These are phyloP conservation scores for Machimus atricapillus DNA, from an alignment of 2,888 invertebrate genomes.

Conservation along the genomic window DNA sequence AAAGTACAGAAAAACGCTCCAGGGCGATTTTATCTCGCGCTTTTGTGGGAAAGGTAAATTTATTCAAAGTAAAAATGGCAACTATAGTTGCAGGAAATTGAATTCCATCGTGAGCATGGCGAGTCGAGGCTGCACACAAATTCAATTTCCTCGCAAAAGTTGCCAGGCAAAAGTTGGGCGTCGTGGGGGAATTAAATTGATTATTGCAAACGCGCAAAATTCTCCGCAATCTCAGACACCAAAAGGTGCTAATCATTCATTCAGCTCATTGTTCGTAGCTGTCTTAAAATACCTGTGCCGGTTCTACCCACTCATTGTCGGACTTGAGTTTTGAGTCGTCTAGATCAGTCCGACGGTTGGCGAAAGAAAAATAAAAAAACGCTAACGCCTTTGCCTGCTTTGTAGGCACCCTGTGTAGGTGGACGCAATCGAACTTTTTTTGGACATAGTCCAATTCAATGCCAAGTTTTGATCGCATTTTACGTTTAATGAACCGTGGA, in stretches of 20 bases:
- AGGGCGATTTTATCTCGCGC: not conserved
- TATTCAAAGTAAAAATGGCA: not conserved
- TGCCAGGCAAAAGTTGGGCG: not conserved
- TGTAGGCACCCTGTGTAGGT: not conserved
- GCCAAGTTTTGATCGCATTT: not conserved
- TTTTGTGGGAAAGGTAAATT: not conserved
- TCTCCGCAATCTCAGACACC: not conserved
- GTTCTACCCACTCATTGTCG: constrained; percentile 14
- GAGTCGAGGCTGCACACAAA: not conserved
- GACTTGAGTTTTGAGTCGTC: not conserved
- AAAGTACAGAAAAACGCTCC: not conserved
- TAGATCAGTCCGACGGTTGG: not conserved
- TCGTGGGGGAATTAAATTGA: not conserved
- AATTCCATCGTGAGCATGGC: not conserved
- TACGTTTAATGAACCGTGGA: not conserved
- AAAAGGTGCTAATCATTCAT: not conserved
- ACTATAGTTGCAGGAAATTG: constrained; percentile 10
- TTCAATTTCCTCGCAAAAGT: not conserved
- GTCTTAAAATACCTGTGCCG: not conserved
- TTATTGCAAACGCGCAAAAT: not conserved
- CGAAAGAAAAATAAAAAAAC: not conserved
- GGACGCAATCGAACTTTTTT: not conserved
- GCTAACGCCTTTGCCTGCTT: not conserved
- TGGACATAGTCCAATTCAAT: not conserved
- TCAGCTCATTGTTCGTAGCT: not conserved